Percentiles rank a stretch among this genome's conserved stretches.
Conservation (phyloP, 2,797 vertebrate species). For the Atherinosoma microstoma region DNA sequence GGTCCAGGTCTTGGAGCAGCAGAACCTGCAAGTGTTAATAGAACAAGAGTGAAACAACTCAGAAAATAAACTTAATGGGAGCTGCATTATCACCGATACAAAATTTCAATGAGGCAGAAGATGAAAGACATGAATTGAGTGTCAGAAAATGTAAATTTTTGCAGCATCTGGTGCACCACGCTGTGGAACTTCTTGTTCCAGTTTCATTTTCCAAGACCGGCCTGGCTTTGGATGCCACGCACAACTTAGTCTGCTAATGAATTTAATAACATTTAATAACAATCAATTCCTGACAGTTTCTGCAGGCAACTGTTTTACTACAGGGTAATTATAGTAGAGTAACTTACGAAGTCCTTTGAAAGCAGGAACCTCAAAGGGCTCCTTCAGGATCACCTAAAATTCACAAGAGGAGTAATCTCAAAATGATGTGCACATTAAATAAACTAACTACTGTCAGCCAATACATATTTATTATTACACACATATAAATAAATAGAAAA, state of each 20-base stretch:
- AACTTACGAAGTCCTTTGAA: constrained; percentile 84
- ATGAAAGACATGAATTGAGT: background rate
- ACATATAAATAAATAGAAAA: too few relatives aligned
- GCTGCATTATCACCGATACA: background rate
- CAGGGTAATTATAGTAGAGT: background rate
- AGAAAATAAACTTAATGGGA: background rate
- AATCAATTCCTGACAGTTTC: background rate
- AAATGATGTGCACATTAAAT: background rate
- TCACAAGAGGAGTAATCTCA: background rate
- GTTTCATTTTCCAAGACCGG: too few relatives aligned
- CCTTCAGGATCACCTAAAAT: constrained; percentile 81
- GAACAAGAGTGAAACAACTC: background rate
- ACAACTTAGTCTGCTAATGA: too few relatives aligned
- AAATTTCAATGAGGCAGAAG: background rate
- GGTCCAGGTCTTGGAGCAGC: constrained; percentile 66
- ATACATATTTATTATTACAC: too few relatives aligned
- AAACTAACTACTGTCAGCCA: background rate
- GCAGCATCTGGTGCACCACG: background rate
- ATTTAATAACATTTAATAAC: background rate
- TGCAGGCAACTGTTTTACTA: background rate
- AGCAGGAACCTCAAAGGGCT: constrained; percentile 78
- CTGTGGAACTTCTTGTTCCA: background rate
- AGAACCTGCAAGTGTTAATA: constrained; percentile 59
- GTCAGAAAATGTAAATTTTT: background rate
- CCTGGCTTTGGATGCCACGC: too few relatives aligned